Evolutionary conservation across 2,113 vertebrate genomes (phyloP).

Genomic region (Physeter macrocephalus): DNA sequence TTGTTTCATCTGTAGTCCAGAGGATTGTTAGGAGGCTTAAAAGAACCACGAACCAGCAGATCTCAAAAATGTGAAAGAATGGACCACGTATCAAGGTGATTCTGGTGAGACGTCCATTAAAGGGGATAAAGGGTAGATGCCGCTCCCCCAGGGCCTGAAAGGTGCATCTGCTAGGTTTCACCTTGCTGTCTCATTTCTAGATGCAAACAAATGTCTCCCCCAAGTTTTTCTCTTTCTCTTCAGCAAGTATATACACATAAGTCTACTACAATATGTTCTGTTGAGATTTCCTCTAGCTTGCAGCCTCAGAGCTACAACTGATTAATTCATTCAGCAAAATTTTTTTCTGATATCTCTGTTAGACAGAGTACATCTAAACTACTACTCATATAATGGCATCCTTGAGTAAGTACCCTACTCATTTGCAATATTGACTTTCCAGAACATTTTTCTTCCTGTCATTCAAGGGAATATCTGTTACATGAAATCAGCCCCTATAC

Average conservation of each 20-base stretch:
- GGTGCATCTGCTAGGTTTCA: background rate
- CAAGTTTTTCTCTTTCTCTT: background rate
- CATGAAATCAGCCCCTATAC: background rate
- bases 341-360: background rate
- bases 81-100: background rate
- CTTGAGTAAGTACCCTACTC: background rate
- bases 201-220: background rate
- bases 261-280: background rate
- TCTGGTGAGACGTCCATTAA: background rate
- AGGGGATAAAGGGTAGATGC: background rate
- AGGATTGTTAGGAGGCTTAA: background rate
- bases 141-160: background rate
- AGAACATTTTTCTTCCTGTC: background rate
- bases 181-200: background rate
- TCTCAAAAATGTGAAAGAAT: background rate
- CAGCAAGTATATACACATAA: background rate
- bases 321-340: background rate
- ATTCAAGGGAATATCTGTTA: background rate
- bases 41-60: background rate
- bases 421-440: background rate
- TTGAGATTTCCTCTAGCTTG: background rate
- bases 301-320: background rate
- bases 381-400: background rate
- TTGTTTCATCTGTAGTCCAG: background rate
- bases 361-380: background rate